Evolutionary conservation across 2,113 vertebrate species (phyloP).

Genomic region (Spizaetus ornatus): DNA sequence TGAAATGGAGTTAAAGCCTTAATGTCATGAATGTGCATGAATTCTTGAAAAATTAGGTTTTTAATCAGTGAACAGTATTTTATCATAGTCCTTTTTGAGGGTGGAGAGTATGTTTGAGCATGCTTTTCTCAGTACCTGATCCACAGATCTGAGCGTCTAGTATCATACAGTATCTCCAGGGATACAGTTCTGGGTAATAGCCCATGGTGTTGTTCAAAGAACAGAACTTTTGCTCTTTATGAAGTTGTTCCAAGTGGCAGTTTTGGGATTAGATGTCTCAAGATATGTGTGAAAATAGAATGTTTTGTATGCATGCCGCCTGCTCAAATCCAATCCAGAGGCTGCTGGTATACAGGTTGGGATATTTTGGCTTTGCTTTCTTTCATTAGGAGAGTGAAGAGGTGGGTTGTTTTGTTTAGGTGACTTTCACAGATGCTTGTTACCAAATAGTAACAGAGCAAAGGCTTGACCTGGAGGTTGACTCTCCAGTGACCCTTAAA

Average conservation of each 20-base stretch:
- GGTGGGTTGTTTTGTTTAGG: not conserved
- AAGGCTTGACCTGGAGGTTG: not conserved
- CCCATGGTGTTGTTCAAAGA: not conserved
- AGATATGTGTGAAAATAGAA: not conserved
- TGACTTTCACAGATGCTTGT: conserved; percentile 4
- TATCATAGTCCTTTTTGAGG: not conserved
- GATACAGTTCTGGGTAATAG: not conserved
- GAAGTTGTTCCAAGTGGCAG: not conserved
- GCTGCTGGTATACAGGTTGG: not conserved
- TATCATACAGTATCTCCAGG: not conserved
- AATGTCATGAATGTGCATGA: not conserved
- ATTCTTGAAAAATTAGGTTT: not conserved
- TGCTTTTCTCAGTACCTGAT: not conserved
- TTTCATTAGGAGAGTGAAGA: not conserved
- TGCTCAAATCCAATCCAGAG: not conserved
- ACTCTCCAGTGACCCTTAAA: conserved; percentile 37
- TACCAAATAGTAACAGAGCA: not conserved
- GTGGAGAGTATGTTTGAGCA: not conserved
- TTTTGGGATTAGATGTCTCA: not conserved
- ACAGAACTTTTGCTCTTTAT: not conserved
- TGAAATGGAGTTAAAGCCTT: not conserved
- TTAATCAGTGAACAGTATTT: not conserved
- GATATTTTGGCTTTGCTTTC: not conserved
- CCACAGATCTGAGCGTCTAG: not conserved
- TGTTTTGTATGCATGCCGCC: not conserved